Evolutionary conservation across 1,140 invertebrate genomes (phyloP).

Genomic region (Anadara kagoshimensis): DNA sequence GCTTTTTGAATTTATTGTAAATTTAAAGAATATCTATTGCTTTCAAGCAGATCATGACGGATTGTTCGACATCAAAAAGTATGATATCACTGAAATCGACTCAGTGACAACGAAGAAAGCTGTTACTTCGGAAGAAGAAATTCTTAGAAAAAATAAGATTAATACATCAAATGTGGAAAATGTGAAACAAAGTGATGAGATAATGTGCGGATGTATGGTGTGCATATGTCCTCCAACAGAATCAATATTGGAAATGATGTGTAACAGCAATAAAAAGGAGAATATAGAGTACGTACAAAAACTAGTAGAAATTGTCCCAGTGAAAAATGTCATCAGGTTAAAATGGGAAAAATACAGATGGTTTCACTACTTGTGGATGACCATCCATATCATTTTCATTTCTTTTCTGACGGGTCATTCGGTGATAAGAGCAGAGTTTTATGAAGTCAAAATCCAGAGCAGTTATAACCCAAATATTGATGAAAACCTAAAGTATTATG

Average conservation of each 20-base stretch:
- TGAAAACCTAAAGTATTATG: too few species aligned
- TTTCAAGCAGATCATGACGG: conserved; percentile 52
- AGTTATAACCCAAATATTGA: not conserved
- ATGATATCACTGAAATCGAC: conserved; percentile 58
- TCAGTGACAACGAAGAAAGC: conserved; percentile 32
- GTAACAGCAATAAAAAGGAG: conserved; percentile 43
- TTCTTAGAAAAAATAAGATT: not conserved
- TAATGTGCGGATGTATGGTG: too few species aligned
- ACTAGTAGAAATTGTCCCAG: conserved; percentile 36
- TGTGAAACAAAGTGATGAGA: too few species aligned
- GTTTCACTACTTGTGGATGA: conserved; percentile 34
- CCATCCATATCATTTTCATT: conserved; percentile 41
- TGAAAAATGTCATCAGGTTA: conserved; percentile 33
- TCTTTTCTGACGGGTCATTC: conserved; percentile 34
- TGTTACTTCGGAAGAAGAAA: conserved; percentile 6
- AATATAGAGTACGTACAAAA: conserved; percentile 26
- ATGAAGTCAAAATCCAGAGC: not conserved
- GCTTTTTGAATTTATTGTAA: conserved; percentile 32
- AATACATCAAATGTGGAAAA: not conserved
- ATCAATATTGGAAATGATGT: conserved; percentile 38
- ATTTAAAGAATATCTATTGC: conserved; percentile 46
- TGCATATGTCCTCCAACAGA: too few species aligned
- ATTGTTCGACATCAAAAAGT: conserved; percentile 49
- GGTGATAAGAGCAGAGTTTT: conserved; percentile 14
- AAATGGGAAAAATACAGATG: conserved; percentile 47